Conservation (phyloP, 1,140 invertebrate species). For the Leucophenga varia region DNA sequence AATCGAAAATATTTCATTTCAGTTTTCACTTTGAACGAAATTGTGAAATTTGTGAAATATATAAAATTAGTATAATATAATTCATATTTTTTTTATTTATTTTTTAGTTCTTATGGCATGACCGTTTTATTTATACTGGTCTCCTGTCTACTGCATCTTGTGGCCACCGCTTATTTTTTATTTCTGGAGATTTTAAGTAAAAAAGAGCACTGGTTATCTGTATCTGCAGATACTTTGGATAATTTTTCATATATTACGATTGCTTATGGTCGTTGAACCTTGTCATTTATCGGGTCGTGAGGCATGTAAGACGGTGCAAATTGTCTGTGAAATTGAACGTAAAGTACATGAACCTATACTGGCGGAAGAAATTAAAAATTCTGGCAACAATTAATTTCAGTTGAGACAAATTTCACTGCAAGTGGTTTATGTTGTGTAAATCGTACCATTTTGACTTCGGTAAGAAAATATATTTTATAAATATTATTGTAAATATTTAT, state of each 20-base stretch:
- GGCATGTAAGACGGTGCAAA: conserved; percentile 45
- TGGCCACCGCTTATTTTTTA: conserved; percentile 72
- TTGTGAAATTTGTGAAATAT: too few relatives aligned
- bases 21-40: too few relatives aligned
- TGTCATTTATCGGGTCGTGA: conserved; percentile 61
- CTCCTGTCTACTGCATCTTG: conserved; percentile 68
- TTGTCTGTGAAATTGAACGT: conserved; percentile 46
- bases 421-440: conserved; percentile 67
- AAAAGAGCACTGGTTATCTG: conserved; percentile 50
- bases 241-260: conserved; percentile 62
- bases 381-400: conserved; percentile 65
- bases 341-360: conserved; percentile 42
- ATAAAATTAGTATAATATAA: too few relatives aligned
- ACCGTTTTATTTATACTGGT: conserved; percentile 65
- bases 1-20: too few relatives aligned
- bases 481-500: conserved; percentile 2
- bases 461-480: conserved; percentile 56
- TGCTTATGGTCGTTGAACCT: conserved; percentile 69
- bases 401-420: conserved; percentile 64
- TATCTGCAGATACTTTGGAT: conserved; percentile 67
- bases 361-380: conserved; percentile 62
- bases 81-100: too few relatives aligned
- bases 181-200: conserved; percentile 63
- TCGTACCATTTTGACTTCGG: conserved; percentile 65
- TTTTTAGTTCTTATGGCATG: conserved; percentile 60